Conservation (phyloP, 2,113 vertebrate species). For the Pseudonaja textilis region DNA sequence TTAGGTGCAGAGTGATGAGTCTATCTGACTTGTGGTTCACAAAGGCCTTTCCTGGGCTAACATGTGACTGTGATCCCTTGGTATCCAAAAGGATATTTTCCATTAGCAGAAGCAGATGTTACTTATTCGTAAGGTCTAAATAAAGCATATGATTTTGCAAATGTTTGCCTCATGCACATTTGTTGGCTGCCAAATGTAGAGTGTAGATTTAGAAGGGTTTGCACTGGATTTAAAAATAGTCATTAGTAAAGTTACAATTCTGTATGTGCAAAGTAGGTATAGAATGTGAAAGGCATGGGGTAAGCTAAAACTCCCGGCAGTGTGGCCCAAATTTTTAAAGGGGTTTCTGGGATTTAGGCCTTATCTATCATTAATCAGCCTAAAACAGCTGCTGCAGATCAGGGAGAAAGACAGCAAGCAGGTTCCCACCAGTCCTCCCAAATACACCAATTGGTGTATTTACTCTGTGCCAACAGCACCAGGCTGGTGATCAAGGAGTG, state of each 20-base stretch:
- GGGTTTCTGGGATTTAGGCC: neutral
- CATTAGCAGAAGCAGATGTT: constrained; percentile 67
- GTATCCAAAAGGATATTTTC: constrained; percentile 65
- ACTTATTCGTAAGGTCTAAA: constrained; percentile 56
- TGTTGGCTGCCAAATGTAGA: neutral
- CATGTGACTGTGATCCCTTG: constrained; percentile 66
- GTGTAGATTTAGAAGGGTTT: neutral
- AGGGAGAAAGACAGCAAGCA: neutral
- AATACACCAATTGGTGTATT: no score
- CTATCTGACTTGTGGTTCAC: constrained; percentile 68
- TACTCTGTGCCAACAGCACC: neutral
- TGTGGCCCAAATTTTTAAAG: constrained; percentile 12
- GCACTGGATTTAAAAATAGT: neutral
- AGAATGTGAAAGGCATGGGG: neutral
- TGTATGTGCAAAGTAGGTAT: neutral
- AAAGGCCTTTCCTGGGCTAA: constrained; percentile 55
- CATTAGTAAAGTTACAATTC: neutral
- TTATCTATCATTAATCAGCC: neutral
- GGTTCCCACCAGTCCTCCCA: neutral
- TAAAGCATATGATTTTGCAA: constrained; percentile 59
- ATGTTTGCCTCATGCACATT: constrained; percentile 37
- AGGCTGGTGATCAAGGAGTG: neutral
- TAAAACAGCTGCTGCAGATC: neutral
- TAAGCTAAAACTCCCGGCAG: neutral
- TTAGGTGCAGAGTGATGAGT: constrained; percentile 71